Conservation (phyloP, 2,113 vertebrate species). For the Macaca mulatta region DNA sequence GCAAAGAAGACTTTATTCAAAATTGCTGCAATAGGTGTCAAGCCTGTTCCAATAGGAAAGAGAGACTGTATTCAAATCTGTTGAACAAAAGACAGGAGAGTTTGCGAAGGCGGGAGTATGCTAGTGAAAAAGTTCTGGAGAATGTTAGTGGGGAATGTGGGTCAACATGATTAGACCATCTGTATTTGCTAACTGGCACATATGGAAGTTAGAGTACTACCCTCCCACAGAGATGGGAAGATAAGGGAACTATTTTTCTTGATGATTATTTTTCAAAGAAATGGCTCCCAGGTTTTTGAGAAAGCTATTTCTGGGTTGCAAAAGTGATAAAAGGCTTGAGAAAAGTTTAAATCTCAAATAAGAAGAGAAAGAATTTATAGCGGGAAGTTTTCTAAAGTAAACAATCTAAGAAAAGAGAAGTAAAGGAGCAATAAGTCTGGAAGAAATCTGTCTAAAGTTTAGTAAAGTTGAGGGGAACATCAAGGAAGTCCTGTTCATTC, state of each 20-base stretch:
- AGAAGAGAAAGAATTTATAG: background rate
- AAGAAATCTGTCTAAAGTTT: background rate
- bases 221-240: background rate
- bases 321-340: background rate
- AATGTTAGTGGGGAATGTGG: background rate
- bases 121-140: background rate
- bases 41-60: background rate
- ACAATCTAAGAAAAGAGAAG: background rate
- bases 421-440: background rate
- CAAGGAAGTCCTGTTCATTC: background rate
- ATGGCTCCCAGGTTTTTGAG: background rate
- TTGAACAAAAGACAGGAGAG: background rate
- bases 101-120: background rate
- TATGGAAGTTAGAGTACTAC: background rate
- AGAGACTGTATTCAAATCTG: background rate
- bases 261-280: background rate
- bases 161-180: background rate
- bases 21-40: background rate
- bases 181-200: background rate
- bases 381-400: background rate
- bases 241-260: background rate
- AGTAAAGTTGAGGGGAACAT: background rate
- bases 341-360: background rate
- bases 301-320: background rate
- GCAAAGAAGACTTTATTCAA: background rate